Percentiles rank a stretch among this genome's conserved stretches.
phyloP scores from a whole-genome alignment of 35 echinoderm and acorn worm genomes.

The Nesometra sesokonis region DNA sequence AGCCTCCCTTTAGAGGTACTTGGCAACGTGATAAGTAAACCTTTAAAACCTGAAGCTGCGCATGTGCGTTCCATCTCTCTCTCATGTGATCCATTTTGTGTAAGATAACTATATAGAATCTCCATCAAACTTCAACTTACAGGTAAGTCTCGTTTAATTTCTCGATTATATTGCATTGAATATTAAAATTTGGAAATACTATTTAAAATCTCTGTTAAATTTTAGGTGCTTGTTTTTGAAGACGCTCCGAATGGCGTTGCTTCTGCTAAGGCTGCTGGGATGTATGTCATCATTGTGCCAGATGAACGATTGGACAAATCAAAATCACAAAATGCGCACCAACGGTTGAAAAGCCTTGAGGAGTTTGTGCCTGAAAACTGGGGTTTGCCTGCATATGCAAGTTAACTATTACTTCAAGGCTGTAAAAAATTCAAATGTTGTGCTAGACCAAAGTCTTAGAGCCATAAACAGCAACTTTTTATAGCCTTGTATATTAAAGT shows the following conservation, averaged over 20 bases:
- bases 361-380: constrained; percentile 69
- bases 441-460: too few species aligned
- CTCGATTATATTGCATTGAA: background rate
- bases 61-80: too few species aligned
- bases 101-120: too few species aligned
- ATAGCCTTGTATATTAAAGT: too few species aligned
- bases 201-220: background rate
- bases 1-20: too few species aligned
- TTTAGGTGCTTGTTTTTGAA: constrained; percentile 89
- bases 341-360: constrained; percentile 37
- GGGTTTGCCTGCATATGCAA: constrained; percentile 67
- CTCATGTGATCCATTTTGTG: background rate
- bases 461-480: too few species aligned
- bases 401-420: background rate
- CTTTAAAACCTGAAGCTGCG: too few species aligned
- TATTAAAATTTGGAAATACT: too few species aligned
- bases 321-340: constrained; percentile 26
- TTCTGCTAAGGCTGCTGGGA: constrained; percentile 64
- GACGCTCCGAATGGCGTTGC: constrained; percentile 57
- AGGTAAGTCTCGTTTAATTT: background rate
- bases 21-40: too few species aligned
- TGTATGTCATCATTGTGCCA: constrained; percentile 70
- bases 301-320: constrained; percentile 56
- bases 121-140: background rate
- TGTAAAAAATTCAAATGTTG: too few species aligned